phyloP scores from a whole-genome alignment of 2,113 vertebrate species.

The Pampusana beccarii region DNA sequence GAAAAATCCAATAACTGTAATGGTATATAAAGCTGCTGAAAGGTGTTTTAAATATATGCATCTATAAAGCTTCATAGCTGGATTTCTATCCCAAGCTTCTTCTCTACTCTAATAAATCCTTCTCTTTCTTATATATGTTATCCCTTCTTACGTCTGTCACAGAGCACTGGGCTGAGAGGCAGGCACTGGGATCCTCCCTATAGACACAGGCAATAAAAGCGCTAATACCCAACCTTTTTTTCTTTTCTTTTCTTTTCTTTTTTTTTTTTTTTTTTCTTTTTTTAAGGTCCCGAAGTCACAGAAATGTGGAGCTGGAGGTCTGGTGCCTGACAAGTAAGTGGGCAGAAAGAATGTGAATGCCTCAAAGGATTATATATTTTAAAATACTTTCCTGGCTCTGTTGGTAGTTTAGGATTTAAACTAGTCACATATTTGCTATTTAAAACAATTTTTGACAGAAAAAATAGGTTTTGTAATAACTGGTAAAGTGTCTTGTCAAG shows the following conservation, averaged over 20 bases:
- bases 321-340: neutral
- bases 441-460: slow-evolving; percentile 2
- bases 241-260: neutral
- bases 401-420: neutral
- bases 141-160: slow-evolving; percentile 9
- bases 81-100: neutral
- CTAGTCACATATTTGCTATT: neutral
- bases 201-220: slow-evolving; percentile 12
- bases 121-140: neutral
- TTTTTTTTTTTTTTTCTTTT: neutral
- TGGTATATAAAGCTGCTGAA: slow-evolving; percentile 41
- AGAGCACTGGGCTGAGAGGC: neutral
- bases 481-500: neutral
- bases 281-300: neutral
- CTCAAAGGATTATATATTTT: neutral
- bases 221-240: neutral
- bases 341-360: neutral
- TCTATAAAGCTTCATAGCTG: slow-evolving; percentile 4
- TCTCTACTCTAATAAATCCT: neutral
- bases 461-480: neutral
- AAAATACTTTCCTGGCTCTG: neutral
- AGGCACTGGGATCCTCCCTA: neutral
- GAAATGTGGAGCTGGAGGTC: neutral
- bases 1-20: slow-evolving; percentile 46
- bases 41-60: slow-evolving; percentile 37